A percentile compares a stretch with the other conserved stretches of the same genome.
phyloP scores from a whole-genome alignment of 1,140 invertebrate genomes.

The Phymorhynchus buccinoides region DNA sequence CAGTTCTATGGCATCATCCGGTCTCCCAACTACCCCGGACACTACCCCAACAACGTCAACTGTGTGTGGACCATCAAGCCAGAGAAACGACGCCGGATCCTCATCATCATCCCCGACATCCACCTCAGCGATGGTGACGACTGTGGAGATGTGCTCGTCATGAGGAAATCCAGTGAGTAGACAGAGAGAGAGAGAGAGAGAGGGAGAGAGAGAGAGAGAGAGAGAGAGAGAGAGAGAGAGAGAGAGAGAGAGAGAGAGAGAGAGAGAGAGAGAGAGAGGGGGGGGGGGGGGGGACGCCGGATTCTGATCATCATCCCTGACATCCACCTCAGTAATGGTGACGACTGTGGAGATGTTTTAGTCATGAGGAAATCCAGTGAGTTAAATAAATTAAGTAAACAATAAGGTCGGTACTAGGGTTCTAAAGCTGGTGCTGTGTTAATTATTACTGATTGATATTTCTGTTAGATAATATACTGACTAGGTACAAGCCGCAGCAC shows the following conservation, averaged over 20 bases:
- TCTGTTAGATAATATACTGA: too few species aligned
- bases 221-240: too few species aligned
- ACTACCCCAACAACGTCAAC: slow-evolving; percentile 70
- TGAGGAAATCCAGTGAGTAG: slow-evolving; percentile 71
- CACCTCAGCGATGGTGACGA: slow-evolving; percentile 63
- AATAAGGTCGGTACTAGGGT: too few species aligned
- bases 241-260: neutral
- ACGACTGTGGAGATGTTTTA: slow-evolving; percentile 69
- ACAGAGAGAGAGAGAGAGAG: neutral
- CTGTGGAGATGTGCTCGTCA: slow-evolving; percentile 70
- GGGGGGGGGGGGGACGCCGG: neutral
- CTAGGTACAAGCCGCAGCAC: too few species aligned
- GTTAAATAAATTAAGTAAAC: too few species aligned
- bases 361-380: slow-evolving; percentile 73
- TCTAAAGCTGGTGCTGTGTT: too few species aligned
- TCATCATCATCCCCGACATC: slow-evolving; percentile 72
- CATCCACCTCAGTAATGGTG: slow-evolving; percentile 62
- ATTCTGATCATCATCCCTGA: slow-evolving; percentile 72
- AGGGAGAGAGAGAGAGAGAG: too few species aligned
- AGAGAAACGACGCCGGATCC: slow-evolving; percentile 68
- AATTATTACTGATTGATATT: too few species aligned
- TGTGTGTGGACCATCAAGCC: slow-evolving; percentile 73
- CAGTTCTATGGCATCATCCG: slow-evolving; percentile 68
- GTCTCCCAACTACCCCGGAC: slow-evolving; percentile 72
- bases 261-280: neutral